phyloP scores from a whole-genome alignment of 1,140 invertebrate genomes.

The Rhyacophila brunnea region DNA sequence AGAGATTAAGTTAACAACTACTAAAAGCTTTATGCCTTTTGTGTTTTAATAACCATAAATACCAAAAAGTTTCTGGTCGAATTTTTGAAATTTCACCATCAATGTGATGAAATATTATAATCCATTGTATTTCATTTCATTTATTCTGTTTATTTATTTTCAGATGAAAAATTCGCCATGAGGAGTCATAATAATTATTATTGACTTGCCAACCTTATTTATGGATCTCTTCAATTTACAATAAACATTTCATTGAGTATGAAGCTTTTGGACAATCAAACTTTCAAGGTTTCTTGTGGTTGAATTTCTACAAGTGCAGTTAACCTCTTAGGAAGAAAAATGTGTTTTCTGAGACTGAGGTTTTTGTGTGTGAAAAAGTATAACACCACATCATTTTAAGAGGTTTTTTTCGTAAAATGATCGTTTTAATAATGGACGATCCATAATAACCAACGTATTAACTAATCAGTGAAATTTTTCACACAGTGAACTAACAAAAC shows the following conservation, averaged over 20 bases:
- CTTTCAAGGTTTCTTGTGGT: conserved; percentile 8
- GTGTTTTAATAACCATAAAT: too few species aligned
- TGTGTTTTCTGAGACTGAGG: too few species aligned
- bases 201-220: too few species aligned
- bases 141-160: too few species aligned
- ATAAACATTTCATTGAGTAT: conserved; percentile 6
- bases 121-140: too few species aligned
- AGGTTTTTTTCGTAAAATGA: conserved; percentile 7
- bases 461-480: not conserved
- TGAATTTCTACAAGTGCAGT: conserved; percentile 9
- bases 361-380: conserved; percentile 14
- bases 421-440: not conserved
- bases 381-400: conserved; percentile 17
- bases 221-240: conserved; percentile 9
- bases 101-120: too few species aligned
- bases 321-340: not conserved
- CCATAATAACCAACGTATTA: not conserved
- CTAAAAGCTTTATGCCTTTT: too few species aligned
- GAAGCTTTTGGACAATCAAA: conserved; percentile 20
- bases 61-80: too few species aligned
- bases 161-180: too few species aligned
- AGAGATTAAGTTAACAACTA: too few species aligned
- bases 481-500: conserved; percentile 14
- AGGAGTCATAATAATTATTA: too few species aligned
- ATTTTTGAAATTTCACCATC: too few species aligned